A percentile compares a stretch with the other conserved stretches of the same genome.
Conservation (phyloP, 2,797 vertebrate species). For the Phrynocephalus vlangalii region DNA sequence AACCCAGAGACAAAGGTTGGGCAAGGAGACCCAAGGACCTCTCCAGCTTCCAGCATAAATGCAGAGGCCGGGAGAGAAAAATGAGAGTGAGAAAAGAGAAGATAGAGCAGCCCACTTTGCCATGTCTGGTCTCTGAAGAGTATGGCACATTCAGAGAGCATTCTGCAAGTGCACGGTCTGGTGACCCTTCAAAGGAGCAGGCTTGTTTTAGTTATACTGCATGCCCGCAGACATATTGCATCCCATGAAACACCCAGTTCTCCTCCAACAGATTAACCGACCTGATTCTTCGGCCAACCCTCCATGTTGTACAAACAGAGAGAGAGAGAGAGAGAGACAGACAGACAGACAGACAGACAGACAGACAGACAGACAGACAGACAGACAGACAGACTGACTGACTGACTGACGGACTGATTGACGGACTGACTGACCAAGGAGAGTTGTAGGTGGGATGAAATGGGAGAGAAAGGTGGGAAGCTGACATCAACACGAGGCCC, state of each 20-base stretch:
- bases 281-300: background rate
- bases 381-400: background rate
- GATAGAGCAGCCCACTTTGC: conserved; percentile 29
- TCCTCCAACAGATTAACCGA: background rate
- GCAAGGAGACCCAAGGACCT: too few species aligned
- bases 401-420: too few species aligned
- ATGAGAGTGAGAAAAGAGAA: background rate
- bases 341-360: too few species aligned
- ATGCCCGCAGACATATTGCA: background rate
- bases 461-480: background rate
- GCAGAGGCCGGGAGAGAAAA: too few species aligned
- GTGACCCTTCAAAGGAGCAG: conserved; percentile 3
- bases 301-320: background rate
- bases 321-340: background rate
- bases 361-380: too few species aligned
- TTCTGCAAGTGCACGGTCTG: background rate
- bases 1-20: background rate
- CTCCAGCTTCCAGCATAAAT: too few species aligned
- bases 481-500: background rate
- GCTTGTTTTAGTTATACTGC: conserved; percentile 11
- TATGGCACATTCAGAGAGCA: fast-evolving
- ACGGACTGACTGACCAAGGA: background rate
- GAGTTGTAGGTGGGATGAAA: background rate
- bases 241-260: conserved; percentile 19
- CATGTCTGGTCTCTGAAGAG: conserved; percentile 9